Evolutionary conservation across 2,888 invertebrate species (phyloP).

Genomic region (Fragum fragum): DNA sequence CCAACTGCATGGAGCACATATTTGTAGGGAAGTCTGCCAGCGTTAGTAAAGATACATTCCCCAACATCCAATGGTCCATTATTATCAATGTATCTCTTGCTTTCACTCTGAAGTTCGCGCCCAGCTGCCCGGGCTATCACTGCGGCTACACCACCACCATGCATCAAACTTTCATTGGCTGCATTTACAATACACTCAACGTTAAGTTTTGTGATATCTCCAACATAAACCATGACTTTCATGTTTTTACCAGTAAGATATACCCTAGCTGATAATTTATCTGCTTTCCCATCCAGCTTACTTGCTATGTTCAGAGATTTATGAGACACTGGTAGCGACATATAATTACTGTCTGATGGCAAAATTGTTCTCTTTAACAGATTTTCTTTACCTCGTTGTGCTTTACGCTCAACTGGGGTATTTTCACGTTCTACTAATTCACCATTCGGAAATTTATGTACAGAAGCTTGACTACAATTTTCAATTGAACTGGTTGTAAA

Average conservation of each 20-base stretch:
- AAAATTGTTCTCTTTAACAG: background rate
- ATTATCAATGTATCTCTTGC: slow-evolving; percentile 25
- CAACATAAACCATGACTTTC: slow-evolving; percentile 37
- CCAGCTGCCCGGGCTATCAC: slow-evolving; percentile 51
- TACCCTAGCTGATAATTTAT: background rate
- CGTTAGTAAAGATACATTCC: slow-evolving; percentile 35
- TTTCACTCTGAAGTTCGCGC: slow-evolving; percentile 31
- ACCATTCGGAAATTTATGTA: background rate
- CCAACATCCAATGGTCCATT: slow-evolving; percentile 25
- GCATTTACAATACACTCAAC: slow-evolving; percentile 54
- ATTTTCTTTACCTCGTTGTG: background rate
- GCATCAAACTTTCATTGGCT: slow-evolving; percentile 36
- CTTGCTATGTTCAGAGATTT: background rate
- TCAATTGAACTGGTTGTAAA: background rate
- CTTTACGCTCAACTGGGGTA: background rate
- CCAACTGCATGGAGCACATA: slow-evolving; percentile 47
- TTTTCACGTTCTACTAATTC: too few species aligned
- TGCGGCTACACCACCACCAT: slow-evolving; percentile 44
- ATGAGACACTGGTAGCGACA: background rate
- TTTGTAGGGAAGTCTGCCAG: slow-evolving; percentile 37
- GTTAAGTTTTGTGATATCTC: slow-evolving; percentile 32
- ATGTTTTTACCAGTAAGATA: slow-evolving; percentile 34
- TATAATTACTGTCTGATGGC: background rate
- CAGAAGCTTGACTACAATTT: background rate
- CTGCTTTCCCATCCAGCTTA: background rate